Conservation (phyloP, 2,113 vertebrate species). For the Lipotes vexillifer region DNA sequence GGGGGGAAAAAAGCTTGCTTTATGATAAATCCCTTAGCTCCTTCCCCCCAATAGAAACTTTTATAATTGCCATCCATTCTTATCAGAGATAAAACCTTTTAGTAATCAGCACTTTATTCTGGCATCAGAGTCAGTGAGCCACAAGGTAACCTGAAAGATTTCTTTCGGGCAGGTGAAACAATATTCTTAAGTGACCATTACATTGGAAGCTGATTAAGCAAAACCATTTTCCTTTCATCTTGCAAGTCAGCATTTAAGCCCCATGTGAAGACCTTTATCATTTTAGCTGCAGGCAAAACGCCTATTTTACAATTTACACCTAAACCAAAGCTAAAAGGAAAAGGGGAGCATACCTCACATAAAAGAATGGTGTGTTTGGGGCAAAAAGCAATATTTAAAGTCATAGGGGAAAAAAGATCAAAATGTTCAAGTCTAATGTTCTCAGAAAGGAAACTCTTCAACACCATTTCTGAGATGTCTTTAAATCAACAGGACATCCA, state of each 20-base stretch:
- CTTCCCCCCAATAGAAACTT: neutral
- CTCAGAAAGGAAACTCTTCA: neutral
- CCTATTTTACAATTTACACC: neutral
- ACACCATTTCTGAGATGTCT: neutral
- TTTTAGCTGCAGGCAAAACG: neutral
- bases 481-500: neutral
- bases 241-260: neutral
- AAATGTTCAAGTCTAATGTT: neutral
- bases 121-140: no score
- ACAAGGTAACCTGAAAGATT: neutral
- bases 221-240: neutral
- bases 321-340: neutral
- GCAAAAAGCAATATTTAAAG: neutral
- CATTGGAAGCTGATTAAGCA: neutral
- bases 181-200: neutral
- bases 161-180: neutral
- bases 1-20: fast-evolving
- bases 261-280: neutral
- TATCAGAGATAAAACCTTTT: neutral
- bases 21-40: fast-evolving
- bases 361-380: neutral
- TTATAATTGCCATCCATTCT: no score
- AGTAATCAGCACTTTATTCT: neutral
- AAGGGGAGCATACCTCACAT: neutral
- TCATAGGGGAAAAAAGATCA: neutral